Evolutionary conservation across 2,888 invertebrate genomes (phyloP).

Genomic region (Zaprionus obscuricornis): DNA sequence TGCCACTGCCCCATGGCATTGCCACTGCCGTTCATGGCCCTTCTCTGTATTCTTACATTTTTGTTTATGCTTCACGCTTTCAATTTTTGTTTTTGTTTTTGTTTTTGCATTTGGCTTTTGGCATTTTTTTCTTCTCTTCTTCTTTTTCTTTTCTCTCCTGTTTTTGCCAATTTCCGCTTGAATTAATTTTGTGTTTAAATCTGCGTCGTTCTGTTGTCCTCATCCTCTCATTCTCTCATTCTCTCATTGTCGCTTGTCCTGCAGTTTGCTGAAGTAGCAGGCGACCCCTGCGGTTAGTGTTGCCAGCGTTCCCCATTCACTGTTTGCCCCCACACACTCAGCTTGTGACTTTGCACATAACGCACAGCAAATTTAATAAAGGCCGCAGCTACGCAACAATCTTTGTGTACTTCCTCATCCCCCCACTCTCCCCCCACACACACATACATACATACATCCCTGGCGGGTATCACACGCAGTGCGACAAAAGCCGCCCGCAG

Average conservation of each 20-base stretch:
- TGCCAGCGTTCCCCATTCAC: slow-evolving; percentile 5
- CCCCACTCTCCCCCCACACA: background rate
- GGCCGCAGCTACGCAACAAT: slow-evolving; percentile 26
- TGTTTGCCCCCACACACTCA: background rate
- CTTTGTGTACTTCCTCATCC: background rate
- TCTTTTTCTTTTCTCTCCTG: slow-evolving; percentile 26
- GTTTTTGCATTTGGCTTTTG: too few relatives aligned
- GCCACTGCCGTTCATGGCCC: background rate
- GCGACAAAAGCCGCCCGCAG: slow-evolving; percentile 75
- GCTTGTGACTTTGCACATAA: too few relatives aligned
- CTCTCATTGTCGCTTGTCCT: slow-evolving; percentile 23
- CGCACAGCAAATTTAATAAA: slow-evolving; percentile 62
- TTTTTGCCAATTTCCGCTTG: slow-evolving; percentile 79
- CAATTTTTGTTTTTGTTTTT: slow-evolving; percentile 61
- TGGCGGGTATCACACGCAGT: slow-evolving; percentile 59
- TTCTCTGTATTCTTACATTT: slow-evolving; percentile 27
- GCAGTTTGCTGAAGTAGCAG: slow-evolving; percentile 60
- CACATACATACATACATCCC: slow-evolving; percentile 1
- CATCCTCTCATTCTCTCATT: slow-evolving; percentile 8
- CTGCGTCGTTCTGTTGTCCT: slow-evolving; percentile 52
- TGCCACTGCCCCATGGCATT: background rate
- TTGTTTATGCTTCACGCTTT: slow-evolving; percentile 79
- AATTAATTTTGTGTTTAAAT: slow-evolving; percentile 78
- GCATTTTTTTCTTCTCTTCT: slow-evolving; percentile 14
- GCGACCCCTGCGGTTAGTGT: slow-evolving; percentile 69